Conservation (phyloP, 2,113 vertebrate species). For the Drymodes brunneopygia region DNA sequence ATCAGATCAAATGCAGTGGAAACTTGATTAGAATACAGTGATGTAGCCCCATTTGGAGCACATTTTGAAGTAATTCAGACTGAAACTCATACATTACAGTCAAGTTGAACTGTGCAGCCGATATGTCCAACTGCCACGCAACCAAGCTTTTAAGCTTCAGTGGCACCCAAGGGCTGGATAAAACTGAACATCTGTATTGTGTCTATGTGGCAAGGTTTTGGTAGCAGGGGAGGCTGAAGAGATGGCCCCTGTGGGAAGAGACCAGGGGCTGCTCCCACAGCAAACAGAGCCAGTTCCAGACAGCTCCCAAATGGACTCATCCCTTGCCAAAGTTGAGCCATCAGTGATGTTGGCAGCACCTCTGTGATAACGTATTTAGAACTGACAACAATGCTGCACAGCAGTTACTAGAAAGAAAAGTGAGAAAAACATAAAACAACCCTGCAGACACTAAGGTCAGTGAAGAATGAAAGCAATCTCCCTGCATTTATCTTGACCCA, state of each 20-base stretch:
- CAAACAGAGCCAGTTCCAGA: not conserved
- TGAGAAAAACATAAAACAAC: not conserved
- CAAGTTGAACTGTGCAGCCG: not conserved
- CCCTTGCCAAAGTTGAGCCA: not conserved
- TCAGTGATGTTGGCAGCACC: accelerated
- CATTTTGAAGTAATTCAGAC: not conserved
- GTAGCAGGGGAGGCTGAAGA: not conserved
- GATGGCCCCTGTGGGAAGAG: not conserved
- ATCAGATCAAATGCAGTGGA: not conserved
- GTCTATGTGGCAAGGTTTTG: not conserved
- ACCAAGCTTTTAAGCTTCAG: not conserved
- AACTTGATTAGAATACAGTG: not conserved
- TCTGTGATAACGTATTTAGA: not conserved
- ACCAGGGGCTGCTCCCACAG: accelerated
- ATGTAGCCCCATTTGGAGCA: not conserved
- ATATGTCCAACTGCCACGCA: accelerated
- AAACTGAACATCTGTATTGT: not conserved
- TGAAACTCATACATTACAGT: not conserved
- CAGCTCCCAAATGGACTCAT: not conserved
- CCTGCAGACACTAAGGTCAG: not conserved
- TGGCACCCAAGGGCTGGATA: not conserved
- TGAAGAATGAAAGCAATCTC: not conserved
- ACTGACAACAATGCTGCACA: not conserved
- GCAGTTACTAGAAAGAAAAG: not conserved
- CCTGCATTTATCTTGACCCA: not conserved